Evolutionary conservation across 2,797 vertebrate genomes (phyloP), one percentile per base, ranked within the genome.

Genomic region (Hippoglossus hippoglossus): DNA sequence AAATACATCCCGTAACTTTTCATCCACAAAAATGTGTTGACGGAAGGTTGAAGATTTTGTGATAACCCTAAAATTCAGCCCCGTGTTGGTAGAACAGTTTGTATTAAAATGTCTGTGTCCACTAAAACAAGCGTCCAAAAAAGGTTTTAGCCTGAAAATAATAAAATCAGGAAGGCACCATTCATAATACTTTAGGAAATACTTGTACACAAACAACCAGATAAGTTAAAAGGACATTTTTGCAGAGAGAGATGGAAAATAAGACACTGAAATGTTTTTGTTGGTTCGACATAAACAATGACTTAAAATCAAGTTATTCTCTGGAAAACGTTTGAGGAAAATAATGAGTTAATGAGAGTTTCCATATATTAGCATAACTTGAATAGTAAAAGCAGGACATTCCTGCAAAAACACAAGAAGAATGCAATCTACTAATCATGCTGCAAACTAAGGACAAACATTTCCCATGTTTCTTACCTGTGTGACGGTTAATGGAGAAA

Each of bases 401-500:
- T 75, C 61, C 39, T 64, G 51, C 22, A 60, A 50, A 68, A 10
- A 46, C n/a, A 21, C 54, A 55, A 55, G 49, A 67, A 56, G 55
- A 76, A 72, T 44, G 16, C 57, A 36, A 64, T 47, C 52, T 57
- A 69, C 22, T 51, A 28, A 72, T 68, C 24, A 69, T 21, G 6
- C 44, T 19, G 18, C 18, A 46, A 67, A 67, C 18, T 41, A 4
- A 15, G 39, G 39, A 16, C 31, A 68, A 5, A 46, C 16, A 8
- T 46, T 49, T 10, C 11, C 2, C 4, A 19, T 28, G 13, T 75
- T 85, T 63, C 56, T 84, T 94, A 98, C 97, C 98, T 86, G 95
- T 96, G 68, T 90, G 68, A 65, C 90, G 90, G 54, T 94, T 93
- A 72, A 99, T 93, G 71, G 90, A 93, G 85, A 97, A 97, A 54